Percentiles rank a stretch among this genome's conserved stretches.
Evolutionary conservation across 2,888 invertebrate species (phyloP).

Genomic region (Stenotaenia linearis): DNA sequence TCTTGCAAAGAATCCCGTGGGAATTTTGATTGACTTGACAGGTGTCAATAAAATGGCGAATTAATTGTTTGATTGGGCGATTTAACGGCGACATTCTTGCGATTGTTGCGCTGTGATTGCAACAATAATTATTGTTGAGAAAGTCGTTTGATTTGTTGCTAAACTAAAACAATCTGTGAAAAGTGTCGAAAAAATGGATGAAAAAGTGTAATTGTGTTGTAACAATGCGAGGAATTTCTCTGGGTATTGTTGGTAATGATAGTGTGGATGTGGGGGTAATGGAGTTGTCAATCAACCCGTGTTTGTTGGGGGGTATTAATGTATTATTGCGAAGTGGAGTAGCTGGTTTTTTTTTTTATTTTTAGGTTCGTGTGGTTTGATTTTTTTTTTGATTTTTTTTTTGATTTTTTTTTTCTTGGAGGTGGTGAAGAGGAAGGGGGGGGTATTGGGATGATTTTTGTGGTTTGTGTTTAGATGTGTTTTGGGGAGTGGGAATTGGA

Average conservation of each 20-base stretch:
- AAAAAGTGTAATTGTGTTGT: not conserved
- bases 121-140: not conserved
- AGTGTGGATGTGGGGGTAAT: not conserved
- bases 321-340: not conserved
- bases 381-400: no score
- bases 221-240: not conserved
- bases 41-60: constrained; percentile 1
- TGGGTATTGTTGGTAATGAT: not conserved
- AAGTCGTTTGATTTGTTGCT: no score
- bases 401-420: no score
- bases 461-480: no score
- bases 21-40: constrained; percentile 15
- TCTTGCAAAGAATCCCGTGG: not conserved
- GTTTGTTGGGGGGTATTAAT: no score
- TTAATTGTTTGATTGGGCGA: not conserved
- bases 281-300: not conserved
- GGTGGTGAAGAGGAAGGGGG: no score
- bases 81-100: not conserved
- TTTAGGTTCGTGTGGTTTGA: not conserved
- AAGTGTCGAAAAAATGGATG: not conserved
- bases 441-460: no score
- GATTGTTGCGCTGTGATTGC: constrained; percentile 7
- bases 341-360: not conserved
- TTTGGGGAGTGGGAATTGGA: no score
- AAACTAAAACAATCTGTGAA: not conserved